These are phyloP conservation scores for Drosophila mulleri DNA, from an alignment of 2,888 invertebrate genomes.

Conservation along the genomic window DNA sequence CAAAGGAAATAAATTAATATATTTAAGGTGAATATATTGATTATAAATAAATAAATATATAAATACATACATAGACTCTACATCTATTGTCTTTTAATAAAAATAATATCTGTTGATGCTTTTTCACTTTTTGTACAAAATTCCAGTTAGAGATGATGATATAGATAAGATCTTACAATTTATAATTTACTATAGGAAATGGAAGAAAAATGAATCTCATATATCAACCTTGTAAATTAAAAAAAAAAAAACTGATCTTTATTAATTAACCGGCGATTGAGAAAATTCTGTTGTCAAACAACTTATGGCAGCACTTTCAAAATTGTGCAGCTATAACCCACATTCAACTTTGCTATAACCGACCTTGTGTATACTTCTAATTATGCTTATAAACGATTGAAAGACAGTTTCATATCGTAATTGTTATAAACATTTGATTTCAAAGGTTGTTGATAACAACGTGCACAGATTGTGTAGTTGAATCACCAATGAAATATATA, in stretches of 20 bases:
- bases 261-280: neutral
- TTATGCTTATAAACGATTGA: neutral
- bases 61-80: slow-evolving; percentile 7
- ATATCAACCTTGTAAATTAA: too few relatives aligned
- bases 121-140: too few relatives aligned
- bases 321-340: neutral
- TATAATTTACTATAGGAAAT: too few relatives aligned
- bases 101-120: too few relatives aligned
- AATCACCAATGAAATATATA: slow-evolving; percentile 11
- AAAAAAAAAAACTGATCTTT: neutral
- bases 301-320: neutral
- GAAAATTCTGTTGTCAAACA: neutral
- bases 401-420: slow-evolving; percentile 1
- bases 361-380: neutral
- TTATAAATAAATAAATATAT: slow-evolving; percentile 36
- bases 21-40: slow-evolving; percentile 42
- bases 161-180: too few relatives aligned
- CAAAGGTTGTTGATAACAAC: slow-evolving; percentile 14
- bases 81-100: too few relatives aligned
- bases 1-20: slow-evolving; percentile 9
- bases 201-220: too few relatives aligned
- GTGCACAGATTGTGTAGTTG: slow-evolving; percentile 9
- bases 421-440: neutral
- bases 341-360: neutral
- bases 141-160: too few relatives aligned